Conservation (phyloP, 35 echinoderm and acorn worm species). For the Hemicentrotus pulcherrimus region DNA sequence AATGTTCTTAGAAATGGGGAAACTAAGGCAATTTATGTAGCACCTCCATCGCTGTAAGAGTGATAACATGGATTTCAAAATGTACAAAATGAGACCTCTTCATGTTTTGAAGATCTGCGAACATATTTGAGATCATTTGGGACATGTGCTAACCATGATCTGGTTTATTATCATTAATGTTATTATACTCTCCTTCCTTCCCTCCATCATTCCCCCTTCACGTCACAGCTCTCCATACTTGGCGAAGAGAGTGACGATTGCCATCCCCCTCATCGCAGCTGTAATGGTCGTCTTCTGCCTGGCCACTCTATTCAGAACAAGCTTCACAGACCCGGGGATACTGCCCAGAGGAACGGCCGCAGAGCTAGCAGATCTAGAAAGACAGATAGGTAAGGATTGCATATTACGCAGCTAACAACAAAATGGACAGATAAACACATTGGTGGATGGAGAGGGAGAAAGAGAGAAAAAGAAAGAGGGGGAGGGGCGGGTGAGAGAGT, state of each 20-base stretch:
- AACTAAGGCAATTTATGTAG: too few relatives aligned
- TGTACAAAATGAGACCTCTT: too few relatives aligned
- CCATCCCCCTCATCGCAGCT: conserved; percentile 80
- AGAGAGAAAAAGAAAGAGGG: background rate
- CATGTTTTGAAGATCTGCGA: too few relatives aligned
- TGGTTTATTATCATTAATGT: background rate
- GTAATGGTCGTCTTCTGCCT: conserved; percentile 80
- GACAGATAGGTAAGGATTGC: conserved; percentile 74
- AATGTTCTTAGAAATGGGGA: too few relatives aligned
- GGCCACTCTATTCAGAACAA: conserved; percentile 73
- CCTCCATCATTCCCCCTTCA: background rate
- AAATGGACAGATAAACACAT: background rate
- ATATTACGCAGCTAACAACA: too few relatives aligned
- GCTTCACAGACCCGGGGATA: conserved; percentile 87
- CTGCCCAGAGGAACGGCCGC: conserved; percentile 85
- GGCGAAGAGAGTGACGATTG: conserved; percentile 58
- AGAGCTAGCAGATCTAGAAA: conserved; percentile 89
- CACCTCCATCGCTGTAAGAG: too few relatives aligned
- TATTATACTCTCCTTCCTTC: background rate
- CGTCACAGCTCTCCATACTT: conserved; percentile 85
- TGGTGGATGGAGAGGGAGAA: background rate
- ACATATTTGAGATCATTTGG: too few relatives aligned
- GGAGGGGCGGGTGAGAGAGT: too few relatives aligned
- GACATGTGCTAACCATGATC: too few relatives aligned
- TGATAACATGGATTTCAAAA: too few relatives aligned